Evolutionary conservation across 1,140 invertebrate genomes (phyloP), one percentile per base, ranked within the genome.

Genomic region (Heliconius eleuchia): DNA sequence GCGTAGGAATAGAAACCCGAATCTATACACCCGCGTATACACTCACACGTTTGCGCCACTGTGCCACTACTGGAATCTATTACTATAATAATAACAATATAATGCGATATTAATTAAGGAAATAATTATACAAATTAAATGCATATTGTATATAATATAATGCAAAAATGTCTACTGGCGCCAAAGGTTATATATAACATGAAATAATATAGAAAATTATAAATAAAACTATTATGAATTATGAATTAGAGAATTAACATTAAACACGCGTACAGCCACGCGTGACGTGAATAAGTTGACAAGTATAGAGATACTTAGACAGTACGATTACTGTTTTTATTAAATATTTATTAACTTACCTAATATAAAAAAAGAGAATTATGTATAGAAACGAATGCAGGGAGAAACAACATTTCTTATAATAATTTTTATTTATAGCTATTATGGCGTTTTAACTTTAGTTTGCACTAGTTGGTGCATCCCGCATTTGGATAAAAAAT

Each of bases 201-300:
- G 6, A 66, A 30, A 66, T 27, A 30, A 66, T 66, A 30, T 66
- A 66, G 13, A 66, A 66, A 66, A 23, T 66, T 23, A 66, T 66
- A 66, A 30, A 27, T 66, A 66, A 9, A 57, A 57, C 1, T 66
- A 66, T 66, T 66, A 46, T 46, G 60, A 66, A 66, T 66, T 66
- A 66, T 66, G 3, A 66, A 66, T 66, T 66, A 66, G 27, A 23
- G 9, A 60, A 60, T 60, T 60, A 60, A n/a, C 60, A 66, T 66
- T 66, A 6, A 66, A 66, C 60, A 66, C 60, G 27, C 60, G 23
- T 18, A 66, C 60, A 30, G 13, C 60, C 60, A 30, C 30, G 60
- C 60, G 27, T 66, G 23, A 66, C 60, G 23, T 66, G 60, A 66
- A 66, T 66, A 66, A 27, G 60, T 66, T 66, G 60, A 66, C 60